Evolutionary conservation across 2,113 vertebrate genomes (phyloP).

Genomic region (Channa argus): DNA sequence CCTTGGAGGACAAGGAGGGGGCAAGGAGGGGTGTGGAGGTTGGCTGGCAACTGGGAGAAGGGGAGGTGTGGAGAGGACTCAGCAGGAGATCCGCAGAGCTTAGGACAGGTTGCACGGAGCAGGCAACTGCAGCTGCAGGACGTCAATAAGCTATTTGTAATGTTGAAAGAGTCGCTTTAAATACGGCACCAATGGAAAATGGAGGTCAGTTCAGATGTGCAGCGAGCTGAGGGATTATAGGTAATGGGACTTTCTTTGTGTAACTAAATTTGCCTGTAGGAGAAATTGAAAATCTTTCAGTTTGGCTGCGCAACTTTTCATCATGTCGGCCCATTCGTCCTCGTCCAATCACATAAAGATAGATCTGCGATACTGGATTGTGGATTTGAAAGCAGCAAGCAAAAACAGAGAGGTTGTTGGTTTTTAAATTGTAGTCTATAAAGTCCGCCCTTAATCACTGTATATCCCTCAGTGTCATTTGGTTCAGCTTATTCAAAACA

Average conservation of each 20-base stretch:
- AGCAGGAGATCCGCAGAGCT: constrained; percentile 56
- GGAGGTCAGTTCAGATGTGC: constrained; percentile 51
- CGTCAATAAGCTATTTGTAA: constrained; percentile 78
- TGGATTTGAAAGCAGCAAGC: not conserved
- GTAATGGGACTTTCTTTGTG: constrained; percentile 56
- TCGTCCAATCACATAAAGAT: not conserved
- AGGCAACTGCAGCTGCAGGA: constrained; percentile 58
- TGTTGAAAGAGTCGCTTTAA: constrained; percentile 40
- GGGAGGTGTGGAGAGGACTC: constrained; percentile 27
- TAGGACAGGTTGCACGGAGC: constrained; percentile 45
- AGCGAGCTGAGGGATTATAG: constrained; percentile 54
- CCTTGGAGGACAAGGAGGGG: constrained; percentile 54
- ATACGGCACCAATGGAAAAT: constrained; percentile 7
- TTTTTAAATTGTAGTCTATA: not conserved
- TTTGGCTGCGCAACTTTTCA: constrained; percentile 13
- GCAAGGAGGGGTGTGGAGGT: constrained; percentile 16
- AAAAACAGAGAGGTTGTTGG: not conserved
- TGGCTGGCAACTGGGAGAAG: constrained; percentile 20
- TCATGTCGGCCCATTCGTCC: constrained; percentile 27
- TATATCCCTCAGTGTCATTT: not conserved
- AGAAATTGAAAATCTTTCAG: constrained; percentile 34
- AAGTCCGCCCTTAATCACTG: not conserved
- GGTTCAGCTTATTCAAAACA: not conserved
- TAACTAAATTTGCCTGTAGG: constrained; percentile 44
- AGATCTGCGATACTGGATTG: not conserved